Evolutionary conservation across 1,140 invertebrate genomes (phyloP).

Genomic region (Drosophila arawakana): DNA sequence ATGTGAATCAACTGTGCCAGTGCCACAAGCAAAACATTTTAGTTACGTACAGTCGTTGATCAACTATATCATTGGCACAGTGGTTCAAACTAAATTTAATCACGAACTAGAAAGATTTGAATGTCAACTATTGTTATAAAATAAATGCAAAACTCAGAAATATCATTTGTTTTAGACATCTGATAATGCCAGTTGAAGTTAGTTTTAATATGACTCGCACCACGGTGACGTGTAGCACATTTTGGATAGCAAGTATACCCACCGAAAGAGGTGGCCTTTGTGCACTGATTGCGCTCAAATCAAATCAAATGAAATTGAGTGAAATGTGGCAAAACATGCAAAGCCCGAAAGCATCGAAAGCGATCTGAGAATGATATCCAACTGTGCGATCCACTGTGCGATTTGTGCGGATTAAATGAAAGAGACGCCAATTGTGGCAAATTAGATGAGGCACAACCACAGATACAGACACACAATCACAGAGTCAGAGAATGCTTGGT

Average conservation of each 20-base stretch:
- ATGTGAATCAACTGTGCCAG: conserved; percentile 50
- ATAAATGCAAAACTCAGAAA: no score
- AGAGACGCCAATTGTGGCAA: conserved; percentile 67
- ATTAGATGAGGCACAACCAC: conserved; percentile 51
- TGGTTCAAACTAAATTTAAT: conserved; percentile 21
- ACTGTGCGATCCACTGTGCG: conserved; percentile 19
- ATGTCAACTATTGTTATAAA: no score
- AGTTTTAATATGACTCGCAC: neutral
- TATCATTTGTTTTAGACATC: no score
- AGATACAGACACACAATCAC: neutral
- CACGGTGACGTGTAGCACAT: conserved; percentile 52
- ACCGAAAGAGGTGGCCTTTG: conserved; percentile 60
- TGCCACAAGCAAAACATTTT: conserved; percentile 37
- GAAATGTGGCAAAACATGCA: conserved; percentile 53
- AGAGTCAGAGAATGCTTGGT: conserved; percentile 13
- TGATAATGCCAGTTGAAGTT: no score
- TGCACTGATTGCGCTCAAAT: conserved; percentile 56
- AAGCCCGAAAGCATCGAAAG: conserved; percentile 36
- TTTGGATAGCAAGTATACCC: conserved; percentile 16
- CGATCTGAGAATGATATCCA: conserved; percentile 24
- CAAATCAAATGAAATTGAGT: conserved; percentile 75
- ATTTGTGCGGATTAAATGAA: conserved; percentile 49
- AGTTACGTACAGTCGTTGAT: conserved; percentile 20
- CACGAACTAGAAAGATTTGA: no score
- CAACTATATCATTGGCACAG: conserved; percentile 43